Base-by-base conservation (phyloP, 2,113 vertebrate species). In the Equus quagga region DNA sequence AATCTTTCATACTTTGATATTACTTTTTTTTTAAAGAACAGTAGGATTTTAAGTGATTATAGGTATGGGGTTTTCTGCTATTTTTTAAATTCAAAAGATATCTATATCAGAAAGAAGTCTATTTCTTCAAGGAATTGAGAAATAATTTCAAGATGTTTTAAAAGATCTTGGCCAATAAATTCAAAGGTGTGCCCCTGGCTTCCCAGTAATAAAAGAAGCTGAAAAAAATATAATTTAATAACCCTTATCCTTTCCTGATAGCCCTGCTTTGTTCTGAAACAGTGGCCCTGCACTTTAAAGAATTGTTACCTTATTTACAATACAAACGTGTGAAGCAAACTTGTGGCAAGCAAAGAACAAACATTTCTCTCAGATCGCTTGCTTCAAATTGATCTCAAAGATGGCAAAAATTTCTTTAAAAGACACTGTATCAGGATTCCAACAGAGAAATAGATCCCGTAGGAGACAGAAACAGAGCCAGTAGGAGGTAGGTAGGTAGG, bases 1-100 rank as follows among this genome's bases (percentile, higher is more conserved):
- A 85, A 24, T 28, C 13, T 75, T 80, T 87, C 23, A 94, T 70
- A 64, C 9, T 80, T 89, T 62, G 67, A 67, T 41, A 51, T 8
- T 72, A 56, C 19, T 65, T 58, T 56, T 44, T 41, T 81, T n/a
- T 21, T 13, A 33, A 18, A 62, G 10, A 87, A 33, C 5, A 62
- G 54, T 58, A 58, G 15, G 41, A 69, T 90, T 79, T n/a, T 58
- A 87, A 95, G 33, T 93, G 26, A 78, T 56, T 65, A 69, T 15
- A 80, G 26, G 18, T 33, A 75, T 81, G 54, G 24, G 3, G 31
- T 80, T 91, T 83, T 79, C 10, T 89, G 56, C 54, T 76, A 75
- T 76, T 91, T 93, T 87, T 94, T 28, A 89, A 69, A 81, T 90
- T 81, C 85, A 89, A 79, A 93, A 95, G 31, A 23, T 65, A 31